These are phyloP conservation scores for Zele albiditarsus DNA, from an alignment of 2,888 invertebrate species.

Conservation along the genomic window DNA sequence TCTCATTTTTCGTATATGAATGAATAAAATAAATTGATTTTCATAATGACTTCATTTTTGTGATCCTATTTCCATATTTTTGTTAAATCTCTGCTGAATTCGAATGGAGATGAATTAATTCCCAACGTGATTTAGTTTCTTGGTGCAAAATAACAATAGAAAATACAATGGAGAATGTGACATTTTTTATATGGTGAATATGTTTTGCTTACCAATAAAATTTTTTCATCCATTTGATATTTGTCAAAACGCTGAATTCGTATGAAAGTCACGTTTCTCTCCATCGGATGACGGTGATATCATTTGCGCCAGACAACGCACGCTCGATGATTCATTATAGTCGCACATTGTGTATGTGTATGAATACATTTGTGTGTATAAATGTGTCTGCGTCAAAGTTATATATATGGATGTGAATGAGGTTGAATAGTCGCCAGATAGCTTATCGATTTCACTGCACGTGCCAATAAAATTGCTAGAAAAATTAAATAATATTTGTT, in stretches of 20 bases:
- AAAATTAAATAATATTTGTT: neutral
- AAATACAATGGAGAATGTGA: too few relatives aligned
- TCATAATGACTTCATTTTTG: too few relatives aligned
- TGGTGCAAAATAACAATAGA: too few relatives aligned
- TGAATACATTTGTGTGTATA: neutral
- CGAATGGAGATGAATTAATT: too few relatives aligned
- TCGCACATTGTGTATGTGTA: neutral
- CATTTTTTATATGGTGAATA: too few relatives aligned
- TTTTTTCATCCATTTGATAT: neutral
- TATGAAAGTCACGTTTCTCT: constrained; percentile 8
- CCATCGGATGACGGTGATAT: constrained; percentile 23
- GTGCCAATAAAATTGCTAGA: neutral
- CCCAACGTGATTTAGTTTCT: too few relatives aligned
- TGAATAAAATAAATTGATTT: too few relatives aligned
- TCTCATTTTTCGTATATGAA: too few relatives aligned
- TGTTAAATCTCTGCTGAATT: too few relatives aligned
- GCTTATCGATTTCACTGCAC: neutral
- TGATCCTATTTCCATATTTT: too few relatives aligned
- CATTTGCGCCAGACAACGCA: constrained; percentile 7
- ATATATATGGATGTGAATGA: neutral
- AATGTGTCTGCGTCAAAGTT: neutral
- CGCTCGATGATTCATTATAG: constrained; percentile 22
- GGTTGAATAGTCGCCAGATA: neutral
- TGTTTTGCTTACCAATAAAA: too few relatives aligned
- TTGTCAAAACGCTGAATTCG: neutral